phyloP scores from a whole-genome alignment of 2,113 vertebrate species.

The Casuarius casuarius region DNA sequence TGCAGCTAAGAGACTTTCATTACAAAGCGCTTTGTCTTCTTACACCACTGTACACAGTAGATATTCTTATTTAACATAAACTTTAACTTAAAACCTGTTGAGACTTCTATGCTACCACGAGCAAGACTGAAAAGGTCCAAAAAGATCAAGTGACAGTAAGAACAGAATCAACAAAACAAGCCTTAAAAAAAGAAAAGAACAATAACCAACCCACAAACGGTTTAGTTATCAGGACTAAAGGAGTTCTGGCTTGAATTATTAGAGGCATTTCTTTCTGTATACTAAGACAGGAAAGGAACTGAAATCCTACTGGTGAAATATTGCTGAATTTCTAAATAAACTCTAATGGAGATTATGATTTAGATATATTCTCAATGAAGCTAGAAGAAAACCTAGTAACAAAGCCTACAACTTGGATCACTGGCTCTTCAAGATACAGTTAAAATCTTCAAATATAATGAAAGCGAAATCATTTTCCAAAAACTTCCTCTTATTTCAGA shows the following conservation, averaged over 20 bases:
- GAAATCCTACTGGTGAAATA: not conserved
- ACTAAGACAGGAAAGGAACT: not conserved
- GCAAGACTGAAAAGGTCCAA: not conserved
- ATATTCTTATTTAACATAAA: not conserved
- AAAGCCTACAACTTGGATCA: not conserved
- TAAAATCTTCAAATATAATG: not conserved
- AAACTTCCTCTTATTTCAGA: not conserved
- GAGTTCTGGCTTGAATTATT: not conserved
- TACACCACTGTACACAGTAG: not conserved
- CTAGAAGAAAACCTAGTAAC: not conserved
- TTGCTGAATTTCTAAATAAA: not conserved
- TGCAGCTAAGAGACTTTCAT: not conserved
- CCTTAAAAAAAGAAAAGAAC: not conserved
- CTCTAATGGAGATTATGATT: not conserved
- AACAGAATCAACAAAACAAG: not conserved
- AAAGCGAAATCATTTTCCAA: not conserved
- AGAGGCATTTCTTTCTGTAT: not conserved
- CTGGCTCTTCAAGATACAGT: not conserved
- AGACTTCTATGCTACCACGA: not conserved
- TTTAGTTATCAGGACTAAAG: not conserved
- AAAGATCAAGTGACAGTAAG: not conserved
- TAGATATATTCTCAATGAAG: rapidly evolving
- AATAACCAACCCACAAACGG: not conserved
- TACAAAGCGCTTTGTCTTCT: not conserved
- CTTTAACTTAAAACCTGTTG: not conserved